Percentiles rank a stretch among this genome's conserved stretches.
phyloP scores from a whole-genome alignment of 2,113 vertebrate genomes.

The Sisor rabdophorus region DNA sequence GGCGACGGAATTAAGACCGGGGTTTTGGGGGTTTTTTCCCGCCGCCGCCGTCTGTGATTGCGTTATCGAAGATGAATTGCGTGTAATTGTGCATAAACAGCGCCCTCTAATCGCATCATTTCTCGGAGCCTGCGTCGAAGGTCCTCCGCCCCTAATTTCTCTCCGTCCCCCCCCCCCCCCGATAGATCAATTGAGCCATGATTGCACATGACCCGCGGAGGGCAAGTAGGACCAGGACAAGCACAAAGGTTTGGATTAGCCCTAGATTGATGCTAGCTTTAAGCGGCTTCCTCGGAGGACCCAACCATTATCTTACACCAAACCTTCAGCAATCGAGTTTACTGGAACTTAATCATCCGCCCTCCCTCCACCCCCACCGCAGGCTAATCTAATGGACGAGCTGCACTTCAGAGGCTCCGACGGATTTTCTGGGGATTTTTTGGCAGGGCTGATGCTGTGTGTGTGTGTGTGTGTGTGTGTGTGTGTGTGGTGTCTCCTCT shows the following conservation, averaged over 20 bases:
- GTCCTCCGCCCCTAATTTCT: slow-evolving; percentile 24
- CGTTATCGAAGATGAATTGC: slow-evolving; percentile 38
- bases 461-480: background rate
- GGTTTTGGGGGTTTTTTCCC: too few species aligned
- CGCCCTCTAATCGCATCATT: slow-evolving; percentile 39
- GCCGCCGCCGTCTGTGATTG: slow-evolving; percentile 40
- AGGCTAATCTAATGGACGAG: slow-evolving; percentile 51
- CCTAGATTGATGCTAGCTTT: slow-evolving; percentile 51
- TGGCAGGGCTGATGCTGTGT: background rate
- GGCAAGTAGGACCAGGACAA: slow-evolving; percentile 29
- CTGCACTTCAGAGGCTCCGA: slow-evolving; percentile 47
- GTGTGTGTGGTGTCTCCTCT: slow-evolving; percentile 7
- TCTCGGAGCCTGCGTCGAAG: slow-evolving; percentile 15
- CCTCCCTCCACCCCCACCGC: slow-evolving; percentile 24
- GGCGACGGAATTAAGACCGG: slow-evolving; percentile 16
- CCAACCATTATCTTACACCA: slow-evolving; percentile 53
- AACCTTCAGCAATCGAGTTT: slow-evolving; percentile 54
- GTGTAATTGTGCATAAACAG: slow-evolving; percentile 48
- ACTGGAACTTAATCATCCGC: slow-evolving; percentile 53
- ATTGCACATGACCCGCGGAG: slow-evolving; percentile 38
- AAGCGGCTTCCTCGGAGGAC: slow-evolving; percentile 47
- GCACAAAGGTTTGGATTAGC: slow-evolving; percentile 44
- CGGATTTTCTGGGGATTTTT: slow-evolving; percentile 35
- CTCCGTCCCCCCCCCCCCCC: slow-evolving; percentile 10
- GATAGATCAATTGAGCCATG: slow-evolving; percentile 38